These are phyloP conservation scores for Geotrupes spiniger DNA, from an alignment of 2,888 invertebrate genomes.

Conservation along the genomic window DNA sequence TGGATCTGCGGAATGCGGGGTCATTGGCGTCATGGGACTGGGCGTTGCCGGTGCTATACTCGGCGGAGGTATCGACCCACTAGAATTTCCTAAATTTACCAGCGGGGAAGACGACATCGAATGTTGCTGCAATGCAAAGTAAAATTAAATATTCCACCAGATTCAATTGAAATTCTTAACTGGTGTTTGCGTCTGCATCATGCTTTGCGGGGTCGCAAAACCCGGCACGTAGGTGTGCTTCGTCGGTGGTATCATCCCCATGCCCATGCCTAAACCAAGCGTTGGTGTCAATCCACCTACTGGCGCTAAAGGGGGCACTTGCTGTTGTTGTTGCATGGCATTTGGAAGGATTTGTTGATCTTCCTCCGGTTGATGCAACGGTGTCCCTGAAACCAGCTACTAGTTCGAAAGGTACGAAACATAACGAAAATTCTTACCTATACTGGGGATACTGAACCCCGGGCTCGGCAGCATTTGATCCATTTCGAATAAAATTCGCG, in stretches of 20 bases:
- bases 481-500: constrained; percentile 59
- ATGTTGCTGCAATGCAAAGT: constrained; percentile 20
- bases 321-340: constrained; percentile 73
- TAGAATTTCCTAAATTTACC: constrained; percentile 63
- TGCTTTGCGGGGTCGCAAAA: constrained; percentile 76
- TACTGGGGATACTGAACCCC: constrained; percentile 84
- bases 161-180: constrained; percentile 46
- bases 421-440: constrained; percentile 51
- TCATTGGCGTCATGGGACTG: constrained; percentile 83
- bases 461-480: constrained; percentile 91
- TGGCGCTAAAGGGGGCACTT: constrained; percentile 50
- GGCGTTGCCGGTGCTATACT: constrained; percentile 73
- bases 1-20: constrained; percentile 89
- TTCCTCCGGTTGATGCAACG: constrained; percentile 85
- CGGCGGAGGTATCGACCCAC: constrained; percentile 59
- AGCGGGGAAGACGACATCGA: constrained; percentile 59
- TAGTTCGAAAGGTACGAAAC: not conserved
- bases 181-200: constrained; percentile 89
- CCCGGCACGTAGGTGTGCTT: constrained; percentile 74
- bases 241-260: constrained; percentile 68
- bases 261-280: constrained; percentile 60
- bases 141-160: not conserved
- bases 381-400: constrained; percentile 57
- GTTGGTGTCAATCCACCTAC: constrained; percentile 57
- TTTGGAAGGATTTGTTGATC: constrained; percentile 87